Evolutionary conservation across 2,888 invertebrate genomes (phyloP), one percentile per base, ranked within the genome.

Genomic region (Rhaphigaster nebulosa): DNA sequence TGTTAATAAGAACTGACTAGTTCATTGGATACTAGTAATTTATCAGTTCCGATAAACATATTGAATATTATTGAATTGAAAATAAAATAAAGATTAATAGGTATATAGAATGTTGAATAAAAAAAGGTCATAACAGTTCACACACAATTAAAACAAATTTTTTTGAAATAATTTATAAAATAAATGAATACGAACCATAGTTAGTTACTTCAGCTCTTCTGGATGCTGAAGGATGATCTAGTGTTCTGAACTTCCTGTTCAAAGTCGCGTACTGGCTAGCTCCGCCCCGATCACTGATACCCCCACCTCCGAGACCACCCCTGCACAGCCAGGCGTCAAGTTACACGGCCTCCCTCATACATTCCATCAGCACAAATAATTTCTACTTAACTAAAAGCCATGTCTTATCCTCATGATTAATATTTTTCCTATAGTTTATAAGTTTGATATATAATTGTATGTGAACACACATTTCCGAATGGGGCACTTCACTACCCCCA

Each of bases 231-330:
- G 93, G 93, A 92, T 93, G 93, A 91, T 93, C 93, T 29, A 93
- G 91, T 38, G 93, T 93, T n/a, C 93, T 92, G 91, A 93, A 93
- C 92, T 93, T 93, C 56, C 93, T 91, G 91, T 93, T 93, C 91
- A 93, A 90, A 92, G 93, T 93, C 92, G 93, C 93, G 92, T 93
- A 93, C 92, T 93, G 93, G 92, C 92, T 91, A 92, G 92, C 92
- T 92, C 92, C 92, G 90, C 92, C 92, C 92, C 93, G 92, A 92
- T 92, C 92, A 92, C 92, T 91, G 92, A 92, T 90, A 92, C 92
- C 91, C 92, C 92, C 90, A 91, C 92, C 91, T 91, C 92, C 92
- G 87, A 88, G 90, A 89, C 91, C 91, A 89, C 91, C 91, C 88
- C 91, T 90, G 91, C 80, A 89, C 89, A 89, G 76, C 87, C 90